Evolutionary conservation across 1,140 invertebrate species (phyloP).

Genomic region (Acromyrmex echinatior): DNA sequence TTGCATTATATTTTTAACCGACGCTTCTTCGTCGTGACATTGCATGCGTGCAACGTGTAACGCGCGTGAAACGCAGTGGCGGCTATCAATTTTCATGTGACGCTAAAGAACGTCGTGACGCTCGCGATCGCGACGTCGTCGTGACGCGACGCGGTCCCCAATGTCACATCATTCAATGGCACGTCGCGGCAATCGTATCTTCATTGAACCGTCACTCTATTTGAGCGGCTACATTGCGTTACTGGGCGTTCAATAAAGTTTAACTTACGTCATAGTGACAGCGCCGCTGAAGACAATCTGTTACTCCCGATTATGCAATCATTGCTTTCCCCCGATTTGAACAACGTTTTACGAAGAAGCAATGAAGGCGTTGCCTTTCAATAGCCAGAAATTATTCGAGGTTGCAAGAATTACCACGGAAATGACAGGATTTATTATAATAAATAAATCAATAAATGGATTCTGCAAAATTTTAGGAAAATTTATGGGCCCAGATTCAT

Average conservation of each 20-base stretch:
- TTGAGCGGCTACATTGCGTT: background rate
- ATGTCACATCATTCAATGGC: slow-evolving; percentile 15
- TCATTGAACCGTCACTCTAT: background rate
- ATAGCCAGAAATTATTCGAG: background rate
- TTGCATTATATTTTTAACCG: background rate
- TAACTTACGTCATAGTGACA: slow-evolving; percentile 19
- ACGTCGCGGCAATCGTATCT: slow-evolving; percentile 24
- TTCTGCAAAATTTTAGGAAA: background rate
- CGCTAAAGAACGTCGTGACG: slow-evolving; percentile 13
- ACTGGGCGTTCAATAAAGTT: slow-evolving; percentile 1
- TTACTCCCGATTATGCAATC: slow-evolving; percentile 17
- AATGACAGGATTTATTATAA: background rate
- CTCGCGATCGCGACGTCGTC: background rate
- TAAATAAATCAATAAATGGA: background rate
- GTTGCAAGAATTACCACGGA: background rate
- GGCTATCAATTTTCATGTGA: background rate
- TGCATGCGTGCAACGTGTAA: background rate
- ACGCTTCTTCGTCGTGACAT: background rate
- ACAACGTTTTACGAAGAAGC: background rate
- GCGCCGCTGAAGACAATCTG: background rate
- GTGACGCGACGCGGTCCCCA: slow-evolving; percentile 21
- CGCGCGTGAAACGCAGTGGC: background rate
- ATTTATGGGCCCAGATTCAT: background rate
- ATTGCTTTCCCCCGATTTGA: slow-evolving; percentile 7
- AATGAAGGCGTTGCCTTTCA: background rate